Evolutionary conservation across 2,888 invertebrate species (phyloP).

Genomic region (Brachyptera putata): DNA sequence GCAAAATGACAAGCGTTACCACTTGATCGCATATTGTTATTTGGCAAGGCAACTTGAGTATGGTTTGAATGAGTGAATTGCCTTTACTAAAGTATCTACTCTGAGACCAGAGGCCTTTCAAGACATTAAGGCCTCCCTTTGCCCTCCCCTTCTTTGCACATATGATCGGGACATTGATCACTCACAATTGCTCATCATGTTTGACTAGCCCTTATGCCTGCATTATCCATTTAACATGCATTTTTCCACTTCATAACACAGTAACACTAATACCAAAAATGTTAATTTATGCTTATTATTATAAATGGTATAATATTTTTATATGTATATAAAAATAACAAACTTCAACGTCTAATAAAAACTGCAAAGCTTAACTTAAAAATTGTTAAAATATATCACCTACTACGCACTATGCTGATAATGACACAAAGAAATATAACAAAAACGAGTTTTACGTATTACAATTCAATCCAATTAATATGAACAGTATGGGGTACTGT

Average conservation of each 20-base stretch:
- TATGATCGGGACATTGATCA: background rate
- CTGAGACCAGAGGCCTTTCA: background rate
- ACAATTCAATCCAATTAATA: background rate
- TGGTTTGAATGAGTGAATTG: slow-evolving; percentile 2
- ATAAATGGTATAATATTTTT: slow-evolving; percentile 22
- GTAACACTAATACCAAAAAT: slow-evolving; percentile 5
- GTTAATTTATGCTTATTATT: slow-evolving; percentile 20
- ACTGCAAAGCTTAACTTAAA: slow-evolving; percentile 26
- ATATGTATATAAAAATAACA: slow-evolving; percentile 31
- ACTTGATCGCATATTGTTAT: background rate
- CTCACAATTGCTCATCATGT: background rate
- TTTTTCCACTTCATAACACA: too few species aligned
- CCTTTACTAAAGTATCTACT: background rate
- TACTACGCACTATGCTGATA: too few species aligned
- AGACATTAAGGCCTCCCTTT: too few species aligned
- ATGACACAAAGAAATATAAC: slow-evolving; percentile 24
- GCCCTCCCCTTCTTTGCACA: background rate
- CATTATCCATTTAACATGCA: background rate
- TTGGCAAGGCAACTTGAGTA: slow-evolving; percentile 14
- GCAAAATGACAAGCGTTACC: background rate
- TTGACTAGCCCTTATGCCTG: background rate
- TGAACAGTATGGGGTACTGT: background rate
- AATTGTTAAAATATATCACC: slow-evolving; percentile 26
- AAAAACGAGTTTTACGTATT: slow-evolving; percentile 8
- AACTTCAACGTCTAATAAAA: slow-evolving; percentile 29